These are phyloP conservation scores for Cancer borealis DNA, from an alignment of 2,888 invertebrate genomes.

Conservation along the genomic window DNA sequence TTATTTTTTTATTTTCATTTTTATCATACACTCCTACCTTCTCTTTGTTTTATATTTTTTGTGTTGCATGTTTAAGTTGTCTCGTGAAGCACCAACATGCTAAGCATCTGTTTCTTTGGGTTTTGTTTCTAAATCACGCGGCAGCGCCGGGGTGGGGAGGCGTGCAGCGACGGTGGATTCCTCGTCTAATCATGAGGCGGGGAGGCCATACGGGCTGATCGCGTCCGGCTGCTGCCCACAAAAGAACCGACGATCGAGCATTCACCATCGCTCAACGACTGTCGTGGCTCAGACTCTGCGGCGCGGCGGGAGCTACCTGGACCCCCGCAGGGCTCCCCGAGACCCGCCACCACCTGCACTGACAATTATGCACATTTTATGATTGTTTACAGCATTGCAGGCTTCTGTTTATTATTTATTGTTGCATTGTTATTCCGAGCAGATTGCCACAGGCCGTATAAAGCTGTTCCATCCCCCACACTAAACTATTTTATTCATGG, in stretches of 20 bases:
- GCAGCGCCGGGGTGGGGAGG: not conserved
- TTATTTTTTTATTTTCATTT: not conserved
- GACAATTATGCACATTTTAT: slow-evolving; percentile 61
- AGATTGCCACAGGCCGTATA: slow-evolving; percentile 62
- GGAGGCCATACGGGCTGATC: slow-evolving; percentile 31
- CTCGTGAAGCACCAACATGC: not conserved
- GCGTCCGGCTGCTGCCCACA: slow-evolving; percentile 35
- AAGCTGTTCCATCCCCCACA: slow-evolving; percentile 63
- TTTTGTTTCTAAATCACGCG: slow-evolving; percentile 23
- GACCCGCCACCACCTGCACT: slow-evolving; percentile 51
- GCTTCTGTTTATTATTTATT: slow-evolving; percentile 69
- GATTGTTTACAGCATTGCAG: slow-evolving; percentile 59
- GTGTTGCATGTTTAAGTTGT: not conserved
- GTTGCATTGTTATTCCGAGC: slow-evolving; percentile 63
- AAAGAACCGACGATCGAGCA: slow-evolving; percentile 55
- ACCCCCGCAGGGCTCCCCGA: slow-evolving; percentile 47
- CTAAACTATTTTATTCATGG: slow-evolving; percentile 46
- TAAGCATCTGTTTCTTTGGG: not conserved
- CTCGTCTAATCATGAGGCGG: not conserved
- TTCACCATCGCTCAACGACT: slow-evolving; percentile 61
- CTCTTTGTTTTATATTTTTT: not conserved
- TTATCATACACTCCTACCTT: not conserved
- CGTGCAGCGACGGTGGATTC: slow-evolving; percentile 18
- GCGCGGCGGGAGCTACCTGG: slow-evolving; percentile 50
- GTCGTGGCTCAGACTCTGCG: slow-evolving; percentile 40